A percentile compares a stretch with the other conserved stretches of the same genome.
phyloP scores from a whole-genome alignment of 2,888 invertebrate species.

The Clunio marinus region DNA sequence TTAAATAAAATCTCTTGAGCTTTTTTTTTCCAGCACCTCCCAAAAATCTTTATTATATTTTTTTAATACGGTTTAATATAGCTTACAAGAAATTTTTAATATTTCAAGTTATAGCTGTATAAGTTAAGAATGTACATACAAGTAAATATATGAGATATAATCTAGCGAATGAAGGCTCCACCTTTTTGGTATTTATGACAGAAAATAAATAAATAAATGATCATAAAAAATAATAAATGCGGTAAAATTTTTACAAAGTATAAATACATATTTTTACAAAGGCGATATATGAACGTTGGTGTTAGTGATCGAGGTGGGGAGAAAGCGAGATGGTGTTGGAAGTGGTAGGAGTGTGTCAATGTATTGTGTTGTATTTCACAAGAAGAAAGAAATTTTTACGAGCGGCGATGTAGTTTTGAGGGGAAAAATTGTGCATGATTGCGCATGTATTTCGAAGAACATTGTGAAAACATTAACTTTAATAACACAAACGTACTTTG shows the following conservation, averaged over 20 bases:
- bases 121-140: not conserved
- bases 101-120: conserved; percentile 20
- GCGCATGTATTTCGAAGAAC: conserved; percentile 27
- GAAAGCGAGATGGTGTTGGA: not conserved
- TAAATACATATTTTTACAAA: conserved; percentile 26
- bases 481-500: conserved; percentile 20
- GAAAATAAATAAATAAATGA: conserved; percentile 38
- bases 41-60: conserved; percentile 29
- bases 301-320: conserved; percentile 6
- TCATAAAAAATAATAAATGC: conserved; percentile 39
- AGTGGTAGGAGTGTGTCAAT: not conserved
- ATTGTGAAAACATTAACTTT: conserved; percentile 24
- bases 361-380: not conserved
- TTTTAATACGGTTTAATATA: not conserved
- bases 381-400: not conserved
- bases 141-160: conserved; percentile 29
- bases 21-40: conserved; percentile 37
- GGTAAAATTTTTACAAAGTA: conserved; percentile 36
- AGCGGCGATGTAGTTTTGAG: conserved; percentile 3
- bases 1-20: not conserved
- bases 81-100: not conserved
- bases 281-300: not conserved
- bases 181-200: conserved; percentile 39
- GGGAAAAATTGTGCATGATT: conserved; percentile 27
- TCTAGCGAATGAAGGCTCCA: conserved; percentile 36